phyloP scores from a whole-genome alignment of 2,113 vertebrate species.

The Odocoileus hemionus region DNA sequence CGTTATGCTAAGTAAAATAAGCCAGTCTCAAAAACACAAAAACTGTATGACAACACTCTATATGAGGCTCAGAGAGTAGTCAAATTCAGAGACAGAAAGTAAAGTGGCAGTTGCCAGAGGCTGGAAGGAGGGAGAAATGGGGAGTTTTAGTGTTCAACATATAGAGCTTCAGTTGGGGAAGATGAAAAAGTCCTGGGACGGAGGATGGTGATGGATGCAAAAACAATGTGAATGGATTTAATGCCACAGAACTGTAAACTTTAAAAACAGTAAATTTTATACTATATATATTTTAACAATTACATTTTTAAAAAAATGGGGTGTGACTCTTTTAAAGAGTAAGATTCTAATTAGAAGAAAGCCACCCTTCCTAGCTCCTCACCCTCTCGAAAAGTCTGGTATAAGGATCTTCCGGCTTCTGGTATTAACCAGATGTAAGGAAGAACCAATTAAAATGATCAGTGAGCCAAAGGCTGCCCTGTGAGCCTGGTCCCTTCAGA shows the following conservation, averaged over 20 bases:
- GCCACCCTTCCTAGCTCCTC: neutral
- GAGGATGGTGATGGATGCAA: neutral
- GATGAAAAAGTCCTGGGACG: slow-evolving; percentile 14
- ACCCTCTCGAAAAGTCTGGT: neutral
- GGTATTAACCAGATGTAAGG: neutral
- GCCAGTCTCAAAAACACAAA: slow-evolving; percentile 34
- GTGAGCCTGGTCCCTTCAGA: neutral
- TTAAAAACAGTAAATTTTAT: neutral
- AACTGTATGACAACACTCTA: neutral
- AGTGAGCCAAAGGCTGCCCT: slow-evolving; percentile 2
- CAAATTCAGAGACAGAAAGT: slow-evolving; percentile 14
- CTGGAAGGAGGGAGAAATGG: neutral
- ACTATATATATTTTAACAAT: neutral
- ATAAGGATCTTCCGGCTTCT: slow-evolving; percentile 19
- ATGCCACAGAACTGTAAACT: neutral
- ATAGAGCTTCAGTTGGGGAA: neutral
- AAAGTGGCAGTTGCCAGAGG: neutral
- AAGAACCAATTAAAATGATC: slow-evolving; percentile 34
- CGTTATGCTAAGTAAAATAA: neutral
- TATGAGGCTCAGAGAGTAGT: neutral
- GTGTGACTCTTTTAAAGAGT: slow-evolving; percentile 33
- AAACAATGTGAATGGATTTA: neutral
- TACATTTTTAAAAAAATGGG: neutral
- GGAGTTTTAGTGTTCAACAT: neutral
- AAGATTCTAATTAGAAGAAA: slow-evolving; percentile 13